Base-by-base conservation (phyloP, 2,797 vertebrate genomes). In the Podargus strigoides region DNA sequence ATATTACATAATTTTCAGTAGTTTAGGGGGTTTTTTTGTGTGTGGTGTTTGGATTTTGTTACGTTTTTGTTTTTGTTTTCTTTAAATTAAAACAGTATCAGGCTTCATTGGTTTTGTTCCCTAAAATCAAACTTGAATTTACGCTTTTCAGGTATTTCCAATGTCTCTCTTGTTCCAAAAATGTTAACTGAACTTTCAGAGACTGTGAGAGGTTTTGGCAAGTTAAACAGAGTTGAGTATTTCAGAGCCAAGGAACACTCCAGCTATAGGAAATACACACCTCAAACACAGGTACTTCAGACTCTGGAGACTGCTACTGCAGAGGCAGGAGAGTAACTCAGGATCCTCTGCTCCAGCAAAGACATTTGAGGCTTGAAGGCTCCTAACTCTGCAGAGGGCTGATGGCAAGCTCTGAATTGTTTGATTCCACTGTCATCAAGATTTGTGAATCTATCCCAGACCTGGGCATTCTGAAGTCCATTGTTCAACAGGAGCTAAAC, bases 241-340 rank as follows among this genome's bases (percentile, higher is more conserved):
- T 94, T 94, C 74, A 89, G 44, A 86, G 37, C 49, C 70, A 89
- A 52, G 32, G 63, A 89, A 89, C 8, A 27, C 28, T 58, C 49
- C 12, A 2, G 28, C 15, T 78, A 5, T 14, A 58, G 55, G 73
- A 92, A 93, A 94, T 17, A 22, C 42, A 42, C n/a, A 78, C 12
- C 26, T 85, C 59, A 84, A 70, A 88, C 3, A 50, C 21, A 81
- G 32, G 14, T 72, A 3, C 34, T 58, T 76, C 0, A 1, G 24
- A 39, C 41, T 67, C 41, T 3, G 10, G 47, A 34, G 27, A 82
- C 59, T 3, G 4, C 36, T 75, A 9, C 79, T 4, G 3, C 21
- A 56, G 63, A 78, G 13, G 12, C 36, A 73, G 60, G 64, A 77
- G 20, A 30, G 28, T n/a, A 75, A 69, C 30, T 73, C 1, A 0